phyloP scores from a whole-genome alignment of 2,797 vertebrate genomes.

The Anas acuta region DNA sequence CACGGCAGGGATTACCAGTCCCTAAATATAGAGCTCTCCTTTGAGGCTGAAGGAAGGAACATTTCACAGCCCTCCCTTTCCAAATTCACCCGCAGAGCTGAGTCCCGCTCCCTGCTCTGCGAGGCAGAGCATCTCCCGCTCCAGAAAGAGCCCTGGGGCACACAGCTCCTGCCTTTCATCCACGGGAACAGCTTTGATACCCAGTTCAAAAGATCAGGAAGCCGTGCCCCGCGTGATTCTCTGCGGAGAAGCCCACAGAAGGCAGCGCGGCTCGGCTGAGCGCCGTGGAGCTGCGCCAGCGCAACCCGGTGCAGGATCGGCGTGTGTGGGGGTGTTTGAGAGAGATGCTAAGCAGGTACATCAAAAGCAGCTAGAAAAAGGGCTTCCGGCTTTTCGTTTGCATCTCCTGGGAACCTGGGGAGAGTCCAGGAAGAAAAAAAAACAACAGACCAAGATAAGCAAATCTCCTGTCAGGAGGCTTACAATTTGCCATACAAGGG shows the following conservation, averaged over 20 bases:
- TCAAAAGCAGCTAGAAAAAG: neutral
- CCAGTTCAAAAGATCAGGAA: neutral
- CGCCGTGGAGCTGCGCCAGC: neutral
- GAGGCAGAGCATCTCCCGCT: neutral
- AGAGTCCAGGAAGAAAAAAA: neutral
- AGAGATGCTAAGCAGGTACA: neutral
- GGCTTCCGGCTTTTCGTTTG: neutral
- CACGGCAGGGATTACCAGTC: neutral
- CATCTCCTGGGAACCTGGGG: neutral
- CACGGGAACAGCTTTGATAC: neutral
- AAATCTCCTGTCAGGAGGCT: neutral
- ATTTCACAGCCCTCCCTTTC: neutral
- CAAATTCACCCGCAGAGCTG: neutral
- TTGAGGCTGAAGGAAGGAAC: neutral
- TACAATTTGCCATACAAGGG: neutral
- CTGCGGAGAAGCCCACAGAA: neutral
- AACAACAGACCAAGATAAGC: neutral
- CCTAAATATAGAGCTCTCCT: slow-evolving; percentile 58
- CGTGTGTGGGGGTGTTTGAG: neutral
- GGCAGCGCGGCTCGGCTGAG: neutral
- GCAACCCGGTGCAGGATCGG: neutral
- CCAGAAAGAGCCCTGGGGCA: neutral
- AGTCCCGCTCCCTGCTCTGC: neutral
- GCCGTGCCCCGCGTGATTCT: neutral
- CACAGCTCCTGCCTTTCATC: neutral